Base-by-base conservation (phyloP, 1,140 invertebrate species). In the Gerris buenoi region DNA sequence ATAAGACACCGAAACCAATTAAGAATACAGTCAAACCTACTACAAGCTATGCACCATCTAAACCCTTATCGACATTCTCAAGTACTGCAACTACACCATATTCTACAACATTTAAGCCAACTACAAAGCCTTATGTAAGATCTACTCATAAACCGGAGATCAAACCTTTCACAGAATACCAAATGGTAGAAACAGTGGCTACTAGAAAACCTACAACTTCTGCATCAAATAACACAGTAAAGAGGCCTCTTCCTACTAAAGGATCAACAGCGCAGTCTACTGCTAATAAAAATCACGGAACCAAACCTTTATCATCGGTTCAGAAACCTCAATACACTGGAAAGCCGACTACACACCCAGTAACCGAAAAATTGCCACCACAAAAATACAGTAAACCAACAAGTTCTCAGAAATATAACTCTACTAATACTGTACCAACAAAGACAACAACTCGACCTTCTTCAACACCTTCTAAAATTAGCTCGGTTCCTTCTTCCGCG, bases 11-110 rank as follows among this genome's bases (percentile, higher is more conserved):
- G 57, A 64, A 68, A 27, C 61, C 18, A 65, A 71, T 67, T 68
- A 71, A 70, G 57, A 64, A 68, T 27, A 56, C 18, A 65, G 71
- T 67, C 68, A 71, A 70, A 27, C 64, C 68, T 66, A 70, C 66
- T 69, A 70, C 33, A 62, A 65, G 33, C 65, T n/a, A n/a, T n/a
- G 68, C 65, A 67, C 70, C 63, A 25, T 64, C 64, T 56, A 46
- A 60, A 25, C 26, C 29, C 25, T 26, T 70, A 61, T 66, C 67
- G 60, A 65, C 67, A 56, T 63, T 67, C 28, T 18, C 63, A 27
- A 15, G 66, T 26, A 62, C 56, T 10, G 18, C 71, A 71, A n/a
- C n/a, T n/a, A n/a, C n/a, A n/a, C n/a, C n/a, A n/a, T n/a, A n/a
- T n/a, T n/a, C n/a, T n/a, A 67, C 71, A 63, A 58, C 64, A 13